These are phyloP conservation scores for Nothoprocta pentlandii DNA, from an alignment of 2,113 vertebrate species.

Conservation along the genomic window DNA sequence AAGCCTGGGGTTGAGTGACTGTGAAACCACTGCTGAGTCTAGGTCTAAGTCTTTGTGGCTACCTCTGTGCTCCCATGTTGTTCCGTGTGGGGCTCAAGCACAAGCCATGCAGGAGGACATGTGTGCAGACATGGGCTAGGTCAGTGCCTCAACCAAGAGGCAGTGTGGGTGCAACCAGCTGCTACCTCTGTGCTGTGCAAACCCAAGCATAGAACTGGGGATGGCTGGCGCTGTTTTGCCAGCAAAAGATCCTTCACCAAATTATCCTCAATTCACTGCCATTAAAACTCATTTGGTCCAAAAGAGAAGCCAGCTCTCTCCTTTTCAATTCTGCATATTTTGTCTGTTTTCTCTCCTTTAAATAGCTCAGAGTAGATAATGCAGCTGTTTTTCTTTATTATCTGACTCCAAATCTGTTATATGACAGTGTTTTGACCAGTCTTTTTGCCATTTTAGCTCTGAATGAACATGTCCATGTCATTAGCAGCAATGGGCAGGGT, in stretches of 20 bases:
- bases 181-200: neutral
- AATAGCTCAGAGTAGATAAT: neutral
- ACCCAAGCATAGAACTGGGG: neutral
- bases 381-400: neutral
- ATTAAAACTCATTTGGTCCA: neutral
- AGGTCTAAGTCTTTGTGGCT: neutral
- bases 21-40: neutral
- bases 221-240: neutral
- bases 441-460: neutral
- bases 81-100: neutral
- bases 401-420: neutral
- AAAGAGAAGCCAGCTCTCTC: neutral
- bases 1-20: no score
- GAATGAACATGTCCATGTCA: neutral
- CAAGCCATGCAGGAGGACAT: accelerated
- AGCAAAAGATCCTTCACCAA: neutral
- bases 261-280: no score
- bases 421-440: neutral
- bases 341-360: neutral
- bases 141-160: neutral
- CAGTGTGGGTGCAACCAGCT: neutral
- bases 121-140: neutral
- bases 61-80: accelerated
- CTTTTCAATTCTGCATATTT: neutral
- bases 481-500: neutral